Evolutionary conservation across 2,888 invertebrate genomes (phyloP).

Genomic region (Hirtodrosophila histrioides): DNA sequence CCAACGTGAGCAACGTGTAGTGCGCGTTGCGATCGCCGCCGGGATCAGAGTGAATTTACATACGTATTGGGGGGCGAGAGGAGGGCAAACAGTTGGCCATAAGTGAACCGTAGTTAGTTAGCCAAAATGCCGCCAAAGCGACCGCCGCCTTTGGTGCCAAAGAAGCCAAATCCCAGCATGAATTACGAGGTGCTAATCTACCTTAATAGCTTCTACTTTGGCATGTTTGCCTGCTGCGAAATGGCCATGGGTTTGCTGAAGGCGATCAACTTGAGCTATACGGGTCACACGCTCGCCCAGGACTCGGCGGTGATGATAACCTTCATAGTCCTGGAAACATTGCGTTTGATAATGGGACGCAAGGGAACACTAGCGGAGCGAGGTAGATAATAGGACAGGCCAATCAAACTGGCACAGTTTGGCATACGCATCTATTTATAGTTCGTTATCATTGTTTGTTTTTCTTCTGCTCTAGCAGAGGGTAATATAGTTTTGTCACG

Average conservation of each 20-base stretch:
- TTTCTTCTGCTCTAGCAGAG: neutral
- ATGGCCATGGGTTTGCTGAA: slow-evolving; percentile 92
- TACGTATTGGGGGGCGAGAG: neutral
- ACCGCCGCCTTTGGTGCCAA: slow-evolving; percentile 76
- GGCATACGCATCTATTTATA: slow-evolving; percentile 47
- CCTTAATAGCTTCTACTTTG: slow-evolving; percentile 93
- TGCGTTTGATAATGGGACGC: slow-evolving; percentile 92
- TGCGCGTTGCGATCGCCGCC: slow-evolving; percentile 34
- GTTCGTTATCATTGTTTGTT: slow-evolving; percentile 40
- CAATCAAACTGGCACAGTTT: slow-evolving; percentile 13
- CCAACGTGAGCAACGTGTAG: slow-evolving; percentile 63
- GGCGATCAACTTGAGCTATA: slow-evolving; percentile 92
- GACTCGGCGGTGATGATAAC: slow-evolving; percentile 92
- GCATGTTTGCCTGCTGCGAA: slow-evolving; percentile 93
- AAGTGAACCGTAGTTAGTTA: slow-evolving; percentile 9
- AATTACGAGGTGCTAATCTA: slow-evolving; percentile 93
- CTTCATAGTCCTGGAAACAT: slow-evolving; percentile 91
- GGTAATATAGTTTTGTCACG: too few relatives aligned
- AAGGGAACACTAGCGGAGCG: slow-evolving; percentile 86
- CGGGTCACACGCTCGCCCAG: slow-evolving; percentile 89
- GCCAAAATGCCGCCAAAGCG: slow-evolving; percentile 77
- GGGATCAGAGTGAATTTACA: slow-evolving; percentile 28
- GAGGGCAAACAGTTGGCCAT: neutral
- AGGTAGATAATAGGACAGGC: slow-evolving; percentile 67
- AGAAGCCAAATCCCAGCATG: slow-evolving; percentile 90